Conservation (phyloP, 2,113 vertebrate genomes). For the Amblyopsis rosae region DNA sequence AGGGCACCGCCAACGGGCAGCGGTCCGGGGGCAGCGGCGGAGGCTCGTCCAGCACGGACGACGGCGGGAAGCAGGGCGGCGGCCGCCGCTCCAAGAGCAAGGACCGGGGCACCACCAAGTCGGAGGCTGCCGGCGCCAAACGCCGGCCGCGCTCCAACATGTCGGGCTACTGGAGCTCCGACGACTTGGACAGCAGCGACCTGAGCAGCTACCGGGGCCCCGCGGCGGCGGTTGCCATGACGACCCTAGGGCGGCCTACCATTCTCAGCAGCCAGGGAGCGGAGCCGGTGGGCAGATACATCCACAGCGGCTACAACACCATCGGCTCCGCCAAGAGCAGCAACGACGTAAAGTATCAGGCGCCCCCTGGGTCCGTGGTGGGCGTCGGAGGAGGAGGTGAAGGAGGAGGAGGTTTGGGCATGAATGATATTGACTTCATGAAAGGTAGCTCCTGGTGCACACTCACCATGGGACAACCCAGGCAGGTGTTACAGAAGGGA, state of each 20-base stretch:
- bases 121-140: slow-evolving; percentile 85
- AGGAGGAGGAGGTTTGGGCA: slow-evolving; percentile 35
- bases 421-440: slow-evolving; percentile 85
- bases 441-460: slow-evolving; percentile 97
- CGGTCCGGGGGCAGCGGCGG: slow-evolving; percentile 73
- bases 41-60: slow-evolving; percentile 75
- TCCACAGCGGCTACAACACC: slow-evolving; percentile 95
- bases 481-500: slow-evolving; percentile 91
- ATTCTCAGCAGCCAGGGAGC: slow-evolving; percentile 79
- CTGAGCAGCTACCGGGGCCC: slow-evolving; percentile 90
- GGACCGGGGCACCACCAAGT: slow-evolving; percentile 88
- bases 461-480: slow-evolving; percentile 90
- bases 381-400: slow-evolving; percentile 41
- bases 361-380: slow-evolving; percentile 66
- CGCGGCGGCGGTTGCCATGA: slow-evolving; percentile 78
- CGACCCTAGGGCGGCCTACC: slow-evolving; percentile 85
- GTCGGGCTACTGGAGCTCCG: slow-evolving; percentile 98
- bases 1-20: slow-evolving; percentile 84
- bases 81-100: slow-evolving; percentile 94
- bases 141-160: slow-evolving; percentile 93
- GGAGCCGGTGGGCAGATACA: slow-evolving; percentile 78
- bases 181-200: slow-evolving; percentile 91
- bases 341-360: slow-evolving; percentile 80
- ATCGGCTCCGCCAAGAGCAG: slow-evolving; percentile 95
- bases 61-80: slow-evolving; percentile 83